These are phyloP conservation scores for Hydrozoanthus gracilis DNA, from an alignment of 92 coral and sea anemone species.

Conservation along the genomic window DNA sequence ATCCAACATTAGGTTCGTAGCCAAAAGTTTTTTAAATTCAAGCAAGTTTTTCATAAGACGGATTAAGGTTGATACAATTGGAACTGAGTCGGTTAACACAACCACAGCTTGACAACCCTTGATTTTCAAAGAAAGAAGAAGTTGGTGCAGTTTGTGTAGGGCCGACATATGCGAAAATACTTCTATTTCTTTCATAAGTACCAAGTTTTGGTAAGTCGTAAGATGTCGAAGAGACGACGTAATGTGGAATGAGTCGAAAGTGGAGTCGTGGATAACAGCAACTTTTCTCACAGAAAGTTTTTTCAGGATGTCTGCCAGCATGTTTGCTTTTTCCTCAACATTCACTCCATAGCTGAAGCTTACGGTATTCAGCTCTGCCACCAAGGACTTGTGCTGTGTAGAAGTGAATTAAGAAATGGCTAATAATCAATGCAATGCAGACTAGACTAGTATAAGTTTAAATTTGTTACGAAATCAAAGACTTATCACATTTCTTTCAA, in stretches of 20 bases:
- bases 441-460: no score
- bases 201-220: conserved; percentile 22
- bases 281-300: conserved; percentile 55
- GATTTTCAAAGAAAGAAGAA: not conserved
- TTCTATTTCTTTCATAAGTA: conserved; percentile 42
- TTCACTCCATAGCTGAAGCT: conserved; percentile 12
- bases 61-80: not conserved
- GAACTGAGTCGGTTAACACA: conserved; percentile 29
- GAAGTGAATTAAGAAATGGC: not conserved
- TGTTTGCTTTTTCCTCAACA: conserved; percentile 4
- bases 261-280: conserved; percentile 54
- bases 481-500: no score
- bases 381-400: not conserved
- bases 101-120: conserved; percentile 21
- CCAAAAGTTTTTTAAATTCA: conserved; percentile 1
- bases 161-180: conserved; percentile 14
- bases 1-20: conserved; percentile 30
- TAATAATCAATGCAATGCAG: no score
- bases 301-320: conserved; percentile 36
- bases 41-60: not conserved
- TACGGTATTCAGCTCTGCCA: not conserved
- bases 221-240: conserved; percentile 47
- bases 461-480: no score
- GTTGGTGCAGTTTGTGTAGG: not conserved
- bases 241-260: conserved; percentile 46